These are phyloP conservation scores for Distichodus sexfasciatus DNA, from an alignment of 2,797 vertebrate genomes.

Conservation along the genomic window DNA sequence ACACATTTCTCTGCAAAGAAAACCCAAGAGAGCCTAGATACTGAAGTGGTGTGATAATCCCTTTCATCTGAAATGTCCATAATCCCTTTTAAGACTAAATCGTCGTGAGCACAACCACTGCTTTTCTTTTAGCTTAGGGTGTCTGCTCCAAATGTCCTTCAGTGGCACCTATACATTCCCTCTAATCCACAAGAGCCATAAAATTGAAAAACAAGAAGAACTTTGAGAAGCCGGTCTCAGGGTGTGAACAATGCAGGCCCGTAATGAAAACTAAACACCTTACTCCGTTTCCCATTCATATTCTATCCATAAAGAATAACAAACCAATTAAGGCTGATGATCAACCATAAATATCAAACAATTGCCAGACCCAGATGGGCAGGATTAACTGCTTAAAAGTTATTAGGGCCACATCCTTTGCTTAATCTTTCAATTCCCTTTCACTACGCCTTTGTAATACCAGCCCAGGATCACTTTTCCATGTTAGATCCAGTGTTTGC, in stretches of 20 bases:
- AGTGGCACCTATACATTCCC: constrained; percentile 31
- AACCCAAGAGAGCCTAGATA: neutral
- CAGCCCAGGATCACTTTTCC: constrained; percentile 80
- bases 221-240: constrained; percentile 60
- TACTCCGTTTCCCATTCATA: constrained; percentile 54
- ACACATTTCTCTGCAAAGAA: neutral
- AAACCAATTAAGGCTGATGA: constrained; percentile 79
- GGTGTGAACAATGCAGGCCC: constrained; percentile 42
- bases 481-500: constrained; percentile 80
- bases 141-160: constrained; percentile 27
- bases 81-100: constrained; percentile 45
- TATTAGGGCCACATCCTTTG: constrained; percentile 88
- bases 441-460: constrained; percentile 78
- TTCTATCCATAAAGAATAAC: constrained; percentile 78
- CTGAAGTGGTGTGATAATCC: constrained; percentile 39
- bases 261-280: constrained; percentile 78
- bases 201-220: constrained; percentile 14
- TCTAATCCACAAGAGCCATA: neutral
- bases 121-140: constrained; percentile 48
- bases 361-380: constrained; percentile 81
- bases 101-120: constrained; percentile 34
- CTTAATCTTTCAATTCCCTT: constrained; percentile 84
- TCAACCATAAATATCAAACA: constrained; percentile 85
- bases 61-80: constrained; percentile 11
- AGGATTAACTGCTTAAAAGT: constrained; percentile 86